phyloP scores from a whole-genome alignment of 2,888 invertebrate genomes.

The Lapara coniferarum region DNA sequence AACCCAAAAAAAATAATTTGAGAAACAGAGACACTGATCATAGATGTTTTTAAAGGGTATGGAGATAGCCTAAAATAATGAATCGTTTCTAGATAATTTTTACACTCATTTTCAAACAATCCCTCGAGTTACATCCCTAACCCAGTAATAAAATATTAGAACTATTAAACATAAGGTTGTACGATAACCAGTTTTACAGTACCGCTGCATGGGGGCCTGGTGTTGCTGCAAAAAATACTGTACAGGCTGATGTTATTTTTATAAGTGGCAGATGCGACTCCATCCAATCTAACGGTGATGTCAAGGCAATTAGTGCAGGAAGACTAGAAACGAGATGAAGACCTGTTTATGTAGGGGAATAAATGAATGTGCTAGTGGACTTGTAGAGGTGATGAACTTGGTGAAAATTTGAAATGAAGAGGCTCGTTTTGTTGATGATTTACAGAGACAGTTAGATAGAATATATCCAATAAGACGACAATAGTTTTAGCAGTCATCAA shows the following conservation, averaged over 20 bases:
- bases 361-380: neutral
- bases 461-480: no score
- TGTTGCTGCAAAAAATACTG: neutral
- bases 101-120: no score
- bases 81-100: no score
- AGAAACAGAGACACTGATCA: no score
- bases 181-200: conserved; percentile 72
- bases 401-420: neutral
- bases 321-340: neutral
- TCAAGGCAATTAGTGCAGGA: conserved; percentile 8
- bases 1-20: no score
- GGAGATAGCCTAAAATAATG: no score
- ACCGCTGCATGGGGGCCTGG: conserved; percentile 59
- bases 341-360: neutral
- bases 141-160: conserved; percentile 48
- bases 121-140: neutral
- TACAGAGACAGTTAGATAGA: no score
- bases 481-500: no score
- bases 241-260: neutral
- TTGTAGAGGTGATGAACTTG: neutral
- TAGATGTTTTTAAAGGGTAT: no score
- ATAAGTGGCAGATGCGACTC: neutral
- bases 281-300: neutral
- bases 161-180: conserved; percentile 70
- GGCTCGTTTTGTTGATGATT: no score